phyloP scores from a whole-genome alignment of 1,140 invertebrate genomes.

The Heliconius melpomene region DNA sequence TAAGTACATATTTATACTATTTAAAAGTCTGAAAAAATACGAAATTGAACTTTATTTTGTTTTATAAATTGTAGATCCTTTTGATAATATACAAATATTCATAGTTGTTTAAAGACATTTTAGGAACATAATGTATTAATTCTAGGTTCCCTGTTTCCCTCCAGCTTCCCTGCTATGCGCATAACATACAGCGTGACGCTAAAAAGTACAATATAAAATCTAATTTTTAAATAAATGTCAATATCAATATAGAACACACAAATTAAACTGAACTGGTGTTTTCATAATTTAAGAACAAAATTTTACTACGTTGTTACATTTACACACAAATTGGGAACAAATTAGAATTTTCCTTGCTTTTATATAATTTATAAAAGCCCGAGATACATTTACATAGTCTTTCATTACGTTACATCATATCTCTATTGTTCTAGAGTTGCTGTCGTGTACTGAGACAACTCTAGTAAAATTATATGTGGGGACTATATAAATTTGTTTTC shows the following conservation, averaged over 20 bases:
- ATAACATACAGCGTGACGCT: too few species aligned
- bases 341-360: background rate
- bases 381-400: constrained; percentile 1
- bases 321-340: background rate
- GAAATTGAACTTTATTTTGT: too few species aligned
- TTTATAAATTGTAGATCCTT: too few species aligned
- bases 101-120: too few species aligned
- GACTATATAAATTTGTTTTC: background rate
- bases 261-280: background rate
- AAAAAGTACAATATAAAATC: too few species aligned
- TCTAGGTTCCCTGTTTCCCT: too few species aligned
- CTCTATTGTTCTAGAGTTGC: background rate
- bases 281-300: constrained; percentile 3
- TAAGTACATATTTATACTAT: too few species aligned
- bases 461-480: background rate
- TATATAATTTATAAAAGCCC: background rate
- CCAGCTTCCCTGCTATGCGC: too few species aligned
- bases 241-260: background rate
- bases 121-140: too few species aligned
- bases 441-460: background rate
- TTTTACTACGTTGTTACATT: background rate
- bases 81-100: too few species aligned
- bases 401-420: background rate
- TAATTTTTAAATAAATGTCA: too few species aligned
- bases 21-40: too few species aligned